phyloP scores from a whole-genome alignment of 1,140 invertebrate genomes.

The Streblospio benedicti region DNA sequence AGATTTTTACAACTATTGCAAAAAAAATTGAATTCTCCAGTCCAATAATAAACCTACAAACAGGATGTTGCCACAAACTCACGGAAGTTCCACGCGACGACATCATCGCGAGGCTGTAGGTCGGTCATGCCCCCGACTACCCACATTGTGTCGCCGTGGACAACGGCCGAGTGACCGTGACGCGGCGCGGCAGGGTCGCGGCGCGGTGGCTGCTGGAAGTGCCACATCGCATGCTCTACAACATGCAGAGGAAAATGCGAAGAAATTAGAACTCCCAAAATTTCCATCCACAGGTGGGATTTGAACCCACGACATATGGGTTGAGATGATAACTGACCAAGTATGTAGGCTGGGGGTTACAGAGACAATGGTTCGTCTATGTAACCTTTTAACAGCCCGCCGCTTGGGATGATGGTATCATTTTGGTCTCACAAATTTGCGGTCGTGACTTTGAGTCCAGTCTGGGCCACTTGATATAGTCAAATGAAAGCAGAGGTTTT shows the following conservation, averaged over 20 bases:
- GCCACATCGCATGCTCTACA: slow-evolving; percentile 45
- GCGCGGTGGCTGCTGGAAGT: slow-evolving; percentile 21
- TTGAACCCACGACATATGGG: not conserved
- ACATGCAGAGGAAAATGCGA: not conserved
- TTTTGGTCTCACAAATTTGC: too few species aligned
- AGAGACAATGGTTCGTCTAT: too few species aligned
- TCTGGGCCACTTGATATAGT: too few species aligned
- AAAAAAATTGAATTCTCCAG: not conserved
- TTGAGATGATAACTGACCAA: too few species aligned
- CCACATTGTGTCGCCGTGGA: slow-evolving; percentile 71
- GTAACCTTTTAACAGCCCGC: too few species aligned
- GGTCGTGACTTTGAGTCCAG: too few species aligned
- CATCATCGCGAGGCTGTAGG: slow-evolving; percentile 67
- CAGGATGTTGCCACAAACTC: too few species aligned
- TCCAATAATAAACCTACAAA: not conserved
- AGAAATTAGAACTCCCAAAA: not conserved
- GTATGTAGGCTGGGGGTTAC: too few species aligned
- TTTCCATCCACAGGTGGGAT: not conserved
- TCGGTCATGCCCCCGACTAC: slow-evolving; percentile 84
- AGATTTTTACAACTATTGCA: too few species aligned
- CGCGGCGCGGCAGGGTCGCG: slow-evolving; percentile 56
- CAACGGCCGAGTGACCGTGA: slow-evolving; percentile 74
- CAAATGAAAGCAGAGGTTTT: too few species aligned
- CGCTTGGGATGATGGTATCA: too few species aligned
- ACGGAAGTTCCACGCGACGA: slow-evolving; percentile 74